phyloP scores from a whole-genome alignment of 2,888 invertebrate genomes.

The Xanthia icteritia region DNA sequence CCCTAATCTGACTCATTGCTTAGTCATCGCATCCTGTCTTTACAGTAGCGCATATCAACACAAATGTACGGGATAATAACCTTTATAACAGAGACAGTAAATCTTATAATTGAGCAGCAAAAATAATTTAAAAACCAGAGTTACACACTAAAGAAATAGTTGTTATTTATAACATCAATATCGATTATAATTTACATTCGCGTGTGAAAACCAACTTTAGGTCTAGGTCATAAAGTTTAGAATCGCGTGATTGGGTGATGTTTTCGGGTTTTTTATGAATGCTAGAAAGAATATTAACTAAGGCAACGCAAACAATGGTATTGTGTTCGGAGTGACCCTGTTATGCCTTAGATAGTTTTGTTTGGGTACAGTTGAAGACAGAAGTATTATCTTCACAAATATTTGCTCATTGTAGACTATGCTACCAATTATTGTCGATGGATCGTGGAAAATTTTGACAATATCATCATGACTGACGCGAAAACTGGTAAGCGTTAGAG shows the following conservation, averaged over 20 bases:
- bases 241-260: constrained; percentile 46
- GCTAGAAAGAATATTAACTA: constrained; percentile 56
- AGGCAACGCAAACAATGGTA: constrained; percentile 69
- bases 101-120: constrained; percentile 39
- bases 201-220: constrained; percentile 56
- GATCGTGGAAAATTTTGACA: neutral
- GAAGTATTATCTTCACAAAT: constrained; percentile 20
- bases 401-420: neutral
- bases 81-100: constrained; percentile 28
- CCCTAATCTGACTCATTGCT: constrained; percentile 41
- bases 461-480: neutral
- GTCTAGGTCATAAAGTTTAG: constrained; percentile 44
- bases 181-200: constrained; percentile 46
- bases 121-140: constrained; percentile 22
- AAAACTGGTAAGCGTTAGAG: neutral
- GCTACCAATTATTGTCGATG: neutral
- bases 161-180: constrained; percentile 42
- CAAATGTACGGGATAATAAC: constrained; percentile 18
- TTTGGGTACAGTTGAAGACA: constrained; percentile 47
- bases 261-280: constrained; percentile 56
- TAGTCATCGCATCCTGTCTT: constrained; percentile 55
- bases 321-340: constrained; percentile 78
- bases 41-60: constrained; percentile 11
- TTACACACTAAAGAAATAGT: constrained; percentile 47
- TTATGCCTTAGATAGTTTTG: constrained; percentile 63